Conservation (phyloP, 2,113 vertebrate genomes). For the Stigmatopora argus region DNA sequence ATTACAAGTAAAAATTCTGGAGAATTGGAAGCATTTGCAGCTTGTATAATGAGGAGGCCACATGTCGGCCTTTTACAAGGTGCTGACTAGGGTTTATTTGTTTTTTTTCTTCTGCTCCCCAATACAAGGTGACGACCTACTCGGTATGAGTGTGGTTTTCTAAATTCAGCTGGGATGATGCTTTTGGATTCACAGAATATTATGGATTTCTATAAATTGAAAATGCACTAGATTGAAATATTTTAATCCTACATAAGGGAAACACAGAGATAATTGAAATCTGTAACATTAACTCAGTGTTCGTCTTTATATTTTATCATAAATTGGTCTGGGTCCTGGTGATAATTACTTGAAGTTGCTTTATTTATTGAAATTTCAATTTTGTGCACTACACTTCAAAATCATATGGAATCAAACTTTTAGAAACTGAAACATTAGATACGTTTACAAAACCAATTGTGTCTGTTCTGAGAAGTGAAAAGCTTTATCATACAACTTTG, state of each 20-base stretch:
- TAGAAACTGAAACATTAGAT: too few relatives aligned
- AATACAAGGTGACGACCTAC: constrained; percentile 15
- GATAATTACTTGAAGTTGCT: too few relatives aligned
- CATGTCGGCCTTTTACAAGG: constrained; percentile 42
- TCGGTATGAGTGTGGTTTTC: background rate
- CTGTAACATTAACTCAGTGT: too few relatives aligned
- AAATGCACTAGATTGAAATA: too few relatives aligned
- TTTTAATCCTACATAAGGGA: too few relatives aligned
- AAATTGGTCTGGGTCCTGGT: too few relatives aligned
- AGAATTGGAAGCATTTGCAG: constrained; percentile 6
- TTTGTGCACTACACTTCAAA: too few relatives aligned
- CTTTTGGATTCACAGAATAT: background rate
- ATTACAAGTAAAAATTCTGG: background rate
- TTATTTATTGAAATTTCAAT: too few relatives aligned
- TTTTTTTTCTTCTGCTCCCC: constrained; percentile 16
- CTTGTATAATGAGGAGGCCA: constrained; percentile 44
- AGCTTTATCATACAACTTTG: background rate
- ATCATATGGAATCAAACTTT: too few relatives aligned
- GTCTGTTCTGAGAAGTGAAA: background rate
- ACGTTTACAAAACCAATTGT: background rate
- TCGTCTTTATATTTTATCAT: too few relatives aligned
- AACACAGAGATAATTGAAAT: too few relatives aligned
- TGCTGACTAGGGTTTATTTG: constrained; percentile 35
- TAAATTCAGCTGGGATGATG: background rate
- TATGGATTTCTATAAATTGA: too few relatives aligned